phyloP scores from a whole-genome alignment of 2,797 vertebrate species.

The Miichthys miiuy region DNA sequence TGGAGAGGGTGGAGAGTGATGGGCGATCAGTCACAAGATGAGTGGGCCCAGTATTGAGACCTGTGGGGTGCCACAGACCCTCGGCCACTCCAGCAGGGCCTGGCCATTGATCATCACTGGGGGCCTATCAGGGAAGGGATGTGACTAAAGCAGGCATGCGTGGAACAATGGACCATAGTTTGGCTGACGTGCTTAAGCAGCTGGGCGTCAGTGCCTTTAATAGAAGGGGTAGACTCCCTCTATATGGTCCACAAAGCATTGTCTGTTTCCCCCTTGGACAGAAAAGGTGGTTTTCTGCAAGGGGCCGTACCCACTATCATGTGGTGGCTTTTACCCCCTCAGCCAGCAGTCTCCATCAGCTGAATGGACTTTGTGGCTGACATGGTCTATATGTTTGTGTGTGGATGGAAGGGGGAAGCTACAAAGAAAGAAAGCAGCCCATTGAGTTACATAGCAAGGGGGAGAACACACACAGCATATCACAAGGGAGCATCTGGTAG shows the following conservation, averaged over 20 bases:
- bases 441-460: conserved; percentile 78
- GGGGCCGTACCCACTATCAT: conserved; percentile 79
- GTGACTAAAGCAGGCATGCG: conserved; percentile 85
- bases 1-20: conserved; percentile 77
- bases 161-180: conserved; percentile 86
- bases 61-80: conserved; percentile 80
- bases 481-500: conserved; percentile 86
- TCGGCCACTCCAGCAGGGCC: conserved; percentile 69
- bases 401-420: conserved; percentile 62
- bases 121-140: conserved; percentile 83
- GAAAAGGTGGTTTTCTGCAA: conserved; percentile 84
- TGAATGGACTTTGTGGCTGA: conserved; percentile 81
- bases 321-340: conserved; percentile 79
- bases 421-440: conserved; percentile 79
- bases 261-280: conserved; percentile 80
- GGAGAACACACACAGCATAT: conserved; percentile 82
- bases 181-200: conserved; percentile 87
- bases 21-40: conserved; percentile 84
- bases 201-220: conserved; percentile 87
- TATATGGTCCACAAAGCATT: conserved; percentile 85
- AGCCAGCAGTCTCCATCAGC: conserved; percentile 77
- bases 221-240: conserved; percentile 84
- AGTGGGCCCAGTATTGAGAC: conserved; percentile 81
- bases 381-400: conserved; percentile 83
- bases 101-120: conserved; percentile 84